These are phyloP conservation scores for Hedychridium roseum DNA, from an alignment of 2,888 invertebrate genomes.

Conservation along the genomic window DNA sequence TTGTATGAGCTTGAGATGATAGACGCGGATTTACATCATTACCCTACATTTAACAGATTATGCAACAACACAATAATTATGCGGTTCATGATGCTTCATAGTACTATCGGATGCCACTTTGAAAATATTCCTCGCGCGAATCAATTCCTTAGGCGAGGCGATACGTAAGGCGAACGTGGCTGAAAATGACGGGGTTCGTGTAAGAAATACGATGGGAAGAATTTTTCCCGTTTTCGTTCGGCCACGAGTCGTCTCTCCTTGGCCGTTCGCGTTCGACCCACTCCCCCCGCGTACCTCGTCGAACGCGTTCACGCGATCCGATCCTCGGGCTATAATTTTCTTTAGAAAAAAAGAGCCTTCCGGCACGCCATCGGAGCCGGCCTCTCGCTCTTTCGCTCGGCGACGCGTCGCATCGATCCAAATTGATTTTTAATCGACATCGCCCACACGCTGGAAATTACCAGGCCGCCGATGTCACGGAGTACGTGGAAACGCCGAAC, in stretches of 20 bases:
- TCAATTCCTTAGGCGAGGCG: constrained; percentile 17
- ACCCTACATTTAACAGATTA: too few relatives aligned
- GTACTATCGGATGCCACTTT: too few relatives aligned
- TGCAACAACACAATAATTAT: too few relatives aligned
- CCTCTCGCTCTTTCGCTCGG: not conserved
- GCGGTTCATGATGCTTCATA: too few relatives aligned
- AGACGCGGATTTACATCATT: too few relatives aligned
- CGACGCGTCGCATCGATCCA: constrained; percentile 9
- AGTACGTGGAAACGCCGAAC: too few relatives aligned
- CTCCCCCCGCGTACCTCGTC: constrained; percentile 9
- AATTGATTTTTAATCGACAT: constrained; percentile 28
- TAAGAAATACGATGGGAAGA: constrained; percentile 17
- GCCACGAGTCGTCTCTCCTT: too few relatives aligned
- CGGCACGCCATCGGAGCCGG: constrained; percentile 12
- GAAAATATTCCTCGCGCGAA: too few relatives aligned
- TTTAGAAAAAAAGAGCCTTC: constrained; percentile 20
- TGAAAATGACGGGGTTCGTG: constrained; percentile 22
- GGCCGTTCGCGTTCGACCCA: constrained; percentile 6
- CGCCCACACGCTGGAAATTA: constrained; percentile 3
- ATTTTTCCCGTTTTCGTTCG: constrained; percentile 22
- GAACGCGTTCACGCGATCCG: constrained; percentile 31
- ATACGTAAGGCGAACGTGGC: constrained; percentile 16
- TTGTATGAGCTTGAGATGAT: too few relatives aligned
- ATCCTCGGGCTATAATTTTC: constrained; percentile 30
- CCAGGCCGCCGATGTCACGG: too few relatives aligned